phyloP scores from a whole-genome alignment of 2,888 invertebrate genomes.

The Lepas anatifera region DNA sequence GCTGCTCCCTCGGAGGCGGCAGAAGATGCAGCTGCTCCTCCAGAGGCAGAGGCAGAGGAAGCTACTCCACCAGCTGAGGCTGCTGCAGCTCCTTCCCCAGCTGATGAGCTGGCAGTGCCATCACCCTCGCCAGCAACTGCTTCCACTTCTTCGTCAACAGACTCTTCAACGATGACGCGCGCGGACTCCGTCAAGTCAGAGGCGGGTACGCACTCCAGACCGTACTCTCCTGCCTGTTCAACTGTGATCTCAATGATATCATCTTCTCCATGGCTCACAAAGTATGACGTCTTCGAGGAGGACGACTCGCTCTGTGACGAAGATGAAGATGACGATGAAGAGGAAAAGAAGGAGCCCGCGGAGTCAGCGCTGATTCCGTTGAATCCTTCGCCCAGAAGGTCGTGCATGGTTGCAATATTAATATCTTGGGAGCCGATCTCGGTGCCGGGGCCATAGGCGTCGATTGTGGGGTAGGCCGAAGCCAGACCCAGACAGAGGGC shows the following conservation, averaged over 20 bases:
- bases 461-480: background rate
- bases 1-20: background rate
- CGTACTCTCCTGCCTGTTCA: background rate
- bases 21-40: background rate
- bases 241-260: background rate
- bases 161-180: background rate
- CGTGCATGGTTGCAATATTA: background rate
- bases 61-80: background rate
- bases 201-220: background rate
- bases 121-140: background rate
- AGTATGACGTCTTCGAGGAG: background rate
- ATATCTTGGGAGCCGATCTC: background rate
- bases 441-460: background rate
- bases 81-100: background rate
- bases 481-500: background rate
- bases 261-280: background rate
- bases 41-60: too few relatives aligned
- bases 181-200: background rate
- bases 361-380: background rate
- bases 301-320: background rate
- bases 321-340: background rate
- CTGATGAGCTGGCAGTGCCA: background rate
- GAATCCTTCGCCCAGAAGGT: background rate
- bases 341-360: background rate
- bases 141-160: background rate